These are phyloP conservation scores for Platyura marginata DNA, from an alignment of 1,140 invertebrate species.

Conservation along the genomic window DNA sequence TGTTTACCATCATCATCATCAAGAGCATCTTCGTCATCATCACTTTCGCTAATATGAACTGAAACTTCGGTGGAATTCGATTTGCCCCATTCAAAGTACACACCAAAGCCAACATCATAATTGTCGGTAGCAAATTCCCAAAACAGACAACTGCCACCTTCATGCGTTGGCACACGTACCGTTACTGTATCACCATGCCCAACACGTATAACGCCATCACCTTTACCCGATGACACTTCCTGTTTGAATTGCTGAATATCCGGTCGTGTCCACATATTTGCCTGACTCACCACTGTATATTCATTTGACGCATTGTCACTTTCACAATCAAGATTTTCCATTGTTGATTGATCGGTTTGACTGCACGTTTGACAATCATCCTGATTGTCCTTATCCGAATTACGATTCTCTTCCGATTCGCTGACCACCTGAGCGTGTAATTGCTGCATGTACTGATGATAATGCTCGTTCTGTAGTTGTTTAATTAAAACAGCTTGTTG, in stretches of 20 bases:
- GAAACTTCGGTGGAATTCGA: slow-evolving; percentile 66
- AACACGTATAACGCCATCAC: slow-evolving; percentile 82
- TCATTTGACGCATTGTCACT: slow-evolving; percentile 26
- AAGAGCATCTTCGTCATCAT: slow-evolving; percentile 53
- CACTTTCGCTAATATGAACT: slow-evolving; percentile 73
- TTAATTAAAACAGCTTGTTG: slow-evolving; percentile 84
- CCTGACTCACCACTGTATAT: slow-evolving; percentile 41
- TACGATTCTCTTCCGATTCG: slow-evolving; percentile 10
- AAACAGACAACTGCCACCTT: slow-evolving; percentile 84
- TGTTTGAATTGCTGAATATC: slow-evolving; percentile 87
- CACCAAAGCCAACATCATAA: slow-evolving; percentile 97
- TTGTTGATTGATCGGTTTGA: slow-evolving; percentile 8
- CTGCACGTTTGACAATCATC: slow-evolving; percentile 5
- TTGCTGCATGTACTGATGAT: slow-evolving; percentile 94
- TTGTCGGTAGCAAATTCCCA: slow-evolving; percentile 99
- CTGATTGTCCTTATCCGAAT: neutral
- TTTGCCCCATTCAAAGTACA: slow-evolving; percentile 96
- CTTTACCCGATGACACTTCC: slow-evolving; percentile 73
- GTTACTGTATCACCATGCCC: slow-evolving; percentile 96
- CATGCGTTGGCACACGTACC: slow-evolving; percentile 91
- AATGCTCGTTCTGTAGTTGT: slow-evolving; percentile 93
- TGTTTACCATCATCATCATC: slow-evolving; percentile 34
- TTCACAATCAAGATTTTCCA: slow-evolving; percentile 4
- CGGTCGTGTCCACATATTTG: slow-evolving; percentile 88
- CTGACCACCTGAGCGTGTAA: slow-evolving; percentile 32